These are phyloP conservation scores for Rhopalosiphum nymphaeae DNA, from an alignment of 2,888 invertebrate genomes.

Conservation along the genomic window DNA sequence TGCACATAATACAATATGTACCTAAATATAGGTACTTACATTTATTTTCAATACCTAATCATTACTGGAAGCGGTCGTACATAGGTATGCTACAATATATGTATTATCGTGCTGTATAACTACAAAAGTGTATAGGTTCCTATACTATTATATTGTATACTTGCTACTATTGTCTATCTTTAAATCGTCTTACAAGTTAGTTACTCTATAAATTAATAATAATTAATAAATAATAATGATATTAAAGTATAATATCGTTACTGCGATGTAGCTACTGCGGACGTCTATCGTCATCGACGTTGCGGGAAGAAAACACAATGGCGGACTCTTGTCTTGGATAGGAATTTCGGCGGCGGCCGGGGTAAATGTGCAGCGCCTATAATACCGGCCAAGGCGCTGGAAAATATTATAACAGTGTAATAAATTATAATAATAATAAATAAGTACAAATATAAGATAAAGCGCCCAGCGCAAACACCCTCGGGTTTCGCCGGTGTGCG, in stretches of 20 bases:
- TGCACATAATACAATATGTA: neutral
- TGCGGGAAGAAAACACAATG: neutral
- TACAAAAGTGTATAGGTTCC: too few species aligned
- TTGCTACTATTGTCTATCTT: neutral
- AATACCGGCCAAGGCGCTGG: neutral
- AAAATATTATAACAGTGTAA: neutral
- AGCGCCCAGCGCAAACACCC: conserved; percentile 6
- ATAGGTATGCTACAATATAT: neutral
- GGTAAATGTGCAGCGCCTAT: neutral
- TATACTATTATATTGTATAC: neutral
- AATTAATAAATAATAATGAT: neutral
- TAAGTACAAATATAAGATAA: neutral
- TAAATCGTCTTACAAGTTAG: neutral
- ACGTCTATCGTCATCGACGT: neutral
- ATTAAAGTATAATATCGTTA: neutral
- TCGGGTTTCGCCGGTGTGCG: conserved; percentile 29
- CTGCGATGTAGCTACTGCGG: neutral
- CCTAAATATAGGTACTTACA: neutral
- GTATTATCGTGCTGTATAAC: neutral
- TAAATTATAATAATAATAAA: neutral
- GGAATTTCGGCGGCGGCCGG: neutral
- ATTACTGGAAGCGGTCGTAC: neutral
- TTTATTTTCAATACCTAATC: neutral
- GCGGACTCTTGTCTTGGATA: neutral
- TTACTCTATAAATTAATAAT: neutral